Conservation (phyloP, 2,113 vertebrate genomes). For the Bufo gargarizans region DNA sequence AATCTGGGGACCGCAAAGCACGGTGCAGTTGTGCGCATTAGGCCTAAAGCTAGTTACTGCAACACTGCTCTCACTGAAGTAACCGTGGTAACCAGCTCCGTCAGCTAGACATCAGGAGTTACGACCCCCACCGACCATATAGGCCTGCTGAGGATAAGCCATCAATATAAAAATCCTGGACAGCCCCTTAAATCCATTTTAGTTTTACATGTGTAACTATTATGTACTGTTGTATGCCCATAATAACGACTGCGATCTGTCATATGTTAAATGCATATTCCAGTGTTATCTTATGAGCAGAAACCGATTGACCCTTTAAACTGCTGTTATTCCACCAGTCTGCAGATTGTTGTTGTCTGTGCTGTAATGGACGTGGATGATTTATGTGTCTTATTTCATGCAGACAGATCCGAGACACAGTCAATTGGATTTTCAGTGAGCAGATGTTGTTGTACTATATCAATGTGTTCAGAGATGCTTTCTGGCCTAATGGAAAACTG, state of each 20-base stretch:
- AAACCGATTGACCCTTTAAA: background rate
- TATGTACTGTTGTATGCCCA: too few species aligned
- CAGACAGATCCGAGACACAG: constrained; percentile 97
- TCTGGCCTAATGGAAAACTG: constrained; percentile 92
- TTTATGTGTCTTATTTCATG: constrained; percentile 56
- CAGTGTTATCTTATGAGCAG: background rate
- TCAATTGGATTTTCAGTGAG: constrained; percentile 97
- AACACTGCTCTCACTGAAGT: too few species aligned
- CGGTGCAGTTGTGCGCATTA: too few species aligned
- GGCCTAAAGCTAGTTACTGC: too few species aligned
- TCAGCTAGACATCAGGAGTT: too few species aligned
- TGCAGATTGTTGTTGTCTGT: background rate
- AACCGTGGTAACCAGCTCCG: too few species aligned
- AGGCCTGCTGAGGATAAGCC: too few species aligned
- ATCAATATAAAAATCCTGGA: too few species aligned
- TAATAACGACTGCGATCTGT: background rate
- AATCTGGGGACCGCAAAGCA: too few species aligned
- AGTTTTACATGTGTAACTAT: too few species aligned
- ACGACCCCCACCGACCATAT: too few species aligned
- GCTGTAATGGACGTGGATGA: background rate
- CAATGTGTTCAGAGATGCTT: constrained; percentile 88
- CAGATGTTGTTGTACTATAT: constrained; percentile 96
- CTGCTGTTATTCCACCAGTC: background rate
- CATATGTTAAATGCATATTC: background rate
- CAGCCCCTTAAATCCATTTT: too few species aligned